These are phyloP conservation scores for Desoria tigrina DNA, from an alignment of 2,888 invertebrate genomes.

Conservation along the genomic window DNA sequence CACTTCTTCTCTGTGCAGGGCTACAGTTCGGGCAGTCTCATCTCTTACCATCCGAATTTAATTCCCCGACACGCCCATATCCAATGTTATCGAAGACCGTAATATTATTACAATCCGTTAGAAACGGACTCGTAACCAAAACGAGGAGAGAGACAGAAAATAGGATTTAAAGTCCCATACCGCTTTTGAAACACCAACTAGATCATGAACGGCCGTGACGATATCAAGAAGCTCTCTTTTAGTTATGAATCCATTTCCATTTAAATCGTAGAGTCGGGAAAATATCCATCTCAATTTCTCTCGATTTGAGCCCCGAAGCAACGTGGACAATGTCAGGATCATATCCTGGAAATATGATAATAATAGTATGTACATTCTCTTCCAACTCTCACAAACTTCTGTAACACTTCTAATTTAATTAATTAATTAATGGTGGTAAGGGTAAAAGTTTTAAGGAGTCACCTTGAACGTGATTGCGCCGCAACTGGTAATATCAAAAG, in stretches of 20 bases:
- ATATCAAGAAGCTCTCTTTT: constrained; percentile 85
- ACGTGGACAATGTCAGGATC: constrained; percentile 85
- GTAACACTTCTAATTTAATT: too few relatives aligned
- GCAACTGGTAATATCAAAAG: constrained; percentile 95
- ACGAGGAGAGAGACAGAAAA: background rate
- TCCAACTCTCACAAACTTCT: too few relatives aligned
- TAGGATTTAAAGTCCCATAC: constrained; percentile 26
- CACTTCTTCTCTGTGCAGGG: too few relatives aligned
- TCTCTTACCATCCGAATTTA: too few relatives aligned
- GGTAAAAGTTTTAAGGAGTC: constrained; percentile 57
- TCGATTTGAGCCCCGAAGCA: constrained; percentile 88
- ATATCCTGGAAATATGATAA: constrained; percentile 70
- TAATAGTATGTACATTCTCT: background rate
- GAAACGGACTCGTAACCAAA: too few relatives aligned
- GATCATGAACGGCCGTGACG: constrained; percentile 85
- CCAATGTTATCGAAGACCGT: too few relatives aligned
- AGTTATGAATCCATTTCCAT: constrained; percentile 94
- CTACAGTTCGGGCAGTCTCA: too few relatives aligned
- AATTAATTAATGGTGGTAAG: too few relatives aligned
- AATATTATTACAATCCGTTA: too few relatives aligned
- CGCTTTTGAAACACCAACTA: constrained; percentile 61
- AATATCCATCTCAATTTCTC: constrained; percentile 96
- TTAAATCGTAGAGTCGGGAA: constrained; percentile 85
- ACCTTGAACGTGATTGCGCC: constrained; percentile 98
- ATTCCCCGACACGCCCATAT: too few relatives aligned